phyloP scores from a whole-genome alignment of 2,888 invertebrate genomes.

The Stramonita haemastoma region DNA sequence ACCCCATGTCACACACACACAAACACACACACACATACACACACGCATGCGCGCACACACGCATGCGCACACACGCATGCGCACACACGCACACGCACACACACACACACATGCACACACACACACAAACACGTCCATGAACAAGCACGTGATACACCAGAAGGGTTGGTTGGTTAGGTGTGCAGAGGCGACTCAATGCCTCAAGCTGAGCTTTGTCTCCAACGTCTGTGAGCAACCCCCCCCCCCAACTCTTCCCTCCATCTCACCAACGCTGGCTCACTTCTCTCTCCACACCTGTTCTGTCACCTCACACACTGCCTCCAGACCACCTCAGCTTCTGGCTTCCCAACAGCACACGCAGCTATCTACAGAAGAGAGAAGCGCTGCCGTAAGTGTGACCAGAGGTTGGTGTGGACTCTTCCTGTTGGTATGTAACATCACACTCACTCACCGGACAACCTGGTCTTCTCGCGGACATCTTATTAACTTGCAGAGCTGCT shows the following conservation, averaged over 20 bases:
- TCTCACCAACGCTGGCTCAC: neutral
- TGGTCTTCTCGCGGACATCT: neutral
- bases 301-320: neutral
- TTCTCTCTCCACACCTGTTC: neutral
- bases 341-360: neutral
- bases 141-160: neutral
- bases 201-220: conserved; percentile 14
- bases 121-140: neutral
- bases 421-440: neutral
- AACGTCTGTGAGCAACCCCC: neutral
- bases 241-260: conserved; percentile 6
- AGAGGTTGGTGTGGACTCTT: conserved; percentile 4
- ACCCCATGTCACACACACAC: neutral
- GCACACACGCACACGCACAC: neutral
- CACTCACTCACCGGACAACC: conserved; percentile 15
- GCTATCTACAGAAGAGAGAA: neutral
- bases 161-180: neutral
- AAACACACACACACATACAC: neutral
- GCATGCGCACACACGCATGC: neutral
- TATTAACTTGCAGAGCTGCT: neutral
- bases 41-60: neutral
- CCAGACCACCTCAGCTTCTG: neutral
- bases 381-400: neutral
- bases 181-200: conserved; percentile 20
- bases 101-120: neutral